Evolutionary conservation across 2,113 vertebrate genomes (phyloP).

Genomic region (Heterocephalus glaber): DNA sequence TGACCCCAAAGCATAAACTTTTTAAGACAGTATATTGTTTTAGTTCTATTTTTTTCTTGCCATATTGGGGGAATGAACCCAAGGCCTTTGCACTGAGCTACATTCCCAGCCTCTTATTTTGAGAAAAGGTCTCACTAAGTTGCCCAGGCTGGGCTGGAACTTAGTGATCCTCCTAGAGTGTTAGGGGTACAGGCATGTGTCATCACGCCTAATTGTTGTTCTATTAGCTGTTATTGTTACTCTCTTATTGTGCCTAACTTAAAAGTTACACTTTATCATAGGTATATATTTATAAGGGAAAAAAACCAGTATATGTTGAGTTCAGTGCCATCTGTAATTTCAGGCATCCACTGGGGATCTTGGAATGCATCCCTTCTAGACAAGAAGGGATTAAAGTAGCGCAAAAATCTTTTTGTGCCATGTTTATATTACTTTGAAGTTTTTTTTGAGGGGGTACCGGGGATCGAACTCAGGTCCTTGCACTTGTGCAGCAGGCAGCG

Average conservation of each 20-base stretch:
- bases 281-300: neutral
- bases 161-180: neutral
- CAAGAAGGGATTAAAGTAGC: neutral
- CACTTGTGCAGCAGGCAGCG: no score
- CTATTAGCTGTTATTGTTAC: neutral
- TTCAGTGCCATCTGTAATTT: neutral
- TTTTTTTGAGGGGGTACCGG: no score
- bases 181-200: neutral
- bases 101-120: neutral
- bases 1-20: neutral
- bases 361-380: neutral
- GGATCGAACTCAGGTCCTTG: no score
- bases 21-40: neutral
- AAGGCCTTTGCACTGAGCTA: no score
- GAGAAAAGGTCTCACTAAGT: neutral
- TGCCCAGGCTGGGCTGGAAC: neutral
- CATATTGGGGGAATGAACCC: no score
- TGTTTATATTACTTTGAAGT: neutral
- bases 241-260: neutral
- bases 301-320: neutral
- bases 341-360: neutral
- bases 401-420: conserved; percentile 13
- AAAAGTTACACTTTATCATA: neutral
- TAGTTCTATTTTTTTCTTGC: neutral
- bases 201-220: neutral